Evolutionary conservation across 2,797 vertebrate genomes (phyloP), one percentile per base, ranked within the genome.

Genomic region (Onychomys leucogaster): DNA sequence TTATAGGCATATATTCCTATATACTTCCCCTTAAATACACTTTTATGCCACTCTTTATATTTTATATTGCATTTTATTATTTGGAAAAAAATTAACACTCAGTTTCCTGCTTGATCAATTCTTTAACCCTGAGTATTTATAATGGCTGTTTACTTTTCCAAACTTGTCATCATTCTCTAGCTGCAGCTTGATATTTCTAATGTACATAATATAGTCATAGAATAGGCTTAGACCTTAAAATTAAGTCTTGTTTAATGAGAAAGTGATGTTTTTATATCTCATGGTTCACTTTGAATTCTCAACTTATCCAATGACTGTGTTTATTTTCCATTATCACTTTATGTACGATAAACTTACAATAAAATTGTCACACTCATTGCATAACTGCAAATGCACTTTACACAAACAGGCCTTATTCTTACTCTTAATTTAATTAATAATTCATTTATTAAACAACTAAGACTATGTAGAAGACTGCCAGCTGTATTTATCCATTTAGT

Each of bases 141-240:
- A 85, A 67, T 55, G 80, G 29, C 63, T 25, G 3, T 37, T 75
- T 81, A 69, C 61, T 63, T 76, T 81, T 89, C 10, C 4, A 88
- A 71, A 78, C 9, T 16, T 90, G 55, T 82, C 76, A 46, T 25
- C 17, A 29, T 63, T 90, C 52, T 88, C 23, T 78, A 65, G 1
- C 1, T 71, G 34, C 27, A n/a, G 32, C n/a, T 95, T 96, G 63
- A 92, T 73, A 25, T 37, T 67, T 88, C 43, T 89, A 67, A 46
- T 75, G 46, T 65, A 13, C 0, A 80, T 61, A 14, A 10, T 57
- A 57, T 78, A 1, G 12, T 49, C 32, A 88, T 0, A 63, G 25
- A 63, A 63, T 63, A 63, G 61, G 92, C 14, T 73, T 89, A 73
- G 34, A 1, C 14, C 19, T 92, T 95, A 59, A 96, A 83, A 89